Evolutionary conservation across 2,888 invertebrate species (phyloP).

Genomic region (Ophion ellenae): DNA sequence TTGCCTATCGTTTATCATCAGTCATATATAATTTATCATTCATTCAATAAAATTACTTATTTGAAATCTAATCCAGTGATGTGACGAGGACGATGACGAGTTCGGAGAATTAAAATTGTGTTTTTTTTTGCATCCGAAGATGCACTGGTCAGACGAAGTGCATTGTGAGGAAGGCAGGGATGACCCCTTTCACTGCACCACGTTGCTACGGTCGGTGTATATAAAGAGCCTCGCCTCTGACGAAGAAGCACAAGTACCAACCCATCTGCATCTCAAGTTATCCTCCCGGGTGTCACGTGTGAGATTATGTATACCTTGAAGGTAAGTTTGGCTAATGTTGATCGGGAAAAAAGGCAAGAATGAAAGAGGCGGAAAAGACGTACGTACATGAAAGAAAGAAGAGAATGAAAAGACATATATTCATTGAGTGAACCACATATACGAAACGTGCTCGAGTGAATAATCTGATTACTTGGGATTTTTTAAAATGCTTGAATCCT

Average conservation of each 20-base stretch:
- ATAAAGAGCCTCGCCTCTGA: slow-evolving; percentile 82
- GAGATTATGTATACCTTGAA: slow-evolving; percentile 81
- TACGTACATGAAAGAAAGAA: slow-evolving; percentile 6
- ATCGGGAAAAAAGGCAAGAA: slow-evolving; percentile 5
- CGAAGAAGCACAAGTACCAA: slow-evolving; percentile 82
- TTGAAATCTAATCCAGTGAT: slow-evolving; percentile 39
- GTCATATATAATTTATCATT: background rate
- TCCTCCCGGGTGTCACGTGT: slow-evolving; percentile 70
- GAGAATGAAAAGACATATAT: background rate
- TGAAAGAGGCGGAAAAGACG: background rate
- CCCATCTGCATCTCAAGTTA: slow-evolving; percentile 81
- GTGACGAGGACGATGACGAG: slow-evolving; percentile 59
- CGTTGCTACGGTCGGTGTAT: slow-evolving; percentile 81
- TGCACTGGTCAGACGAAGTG: slow-evolving; percentile 81
- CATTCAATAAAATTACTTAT: slow-evolving; percentile 6
- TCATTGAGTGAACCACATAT: slow-evolving; percentile 10
- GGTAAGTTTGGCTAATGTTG: slow-evolving; percentile 74
- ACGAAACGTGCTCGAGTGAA: background rate
- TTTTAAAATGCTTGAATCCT: background rate
- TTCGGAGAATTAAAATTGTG: slow-evolving; percentile 53
- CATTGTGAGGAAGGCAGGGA: slow-evolving; percentile 83
- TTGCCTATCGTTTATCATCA: background rate
- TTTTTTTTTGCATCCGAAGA: slow-evolving; percentile 66
- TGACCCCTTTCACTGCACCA: slow-evolving; percentile 84
- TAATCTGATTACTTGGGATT: background rate